Percentiles rank a stretch among this genome's conserved stretches.
phyloP scores from a whole-genome alignment of 2,797 vertebrate genomes.

The Amazona ochrocephala region DNA sequence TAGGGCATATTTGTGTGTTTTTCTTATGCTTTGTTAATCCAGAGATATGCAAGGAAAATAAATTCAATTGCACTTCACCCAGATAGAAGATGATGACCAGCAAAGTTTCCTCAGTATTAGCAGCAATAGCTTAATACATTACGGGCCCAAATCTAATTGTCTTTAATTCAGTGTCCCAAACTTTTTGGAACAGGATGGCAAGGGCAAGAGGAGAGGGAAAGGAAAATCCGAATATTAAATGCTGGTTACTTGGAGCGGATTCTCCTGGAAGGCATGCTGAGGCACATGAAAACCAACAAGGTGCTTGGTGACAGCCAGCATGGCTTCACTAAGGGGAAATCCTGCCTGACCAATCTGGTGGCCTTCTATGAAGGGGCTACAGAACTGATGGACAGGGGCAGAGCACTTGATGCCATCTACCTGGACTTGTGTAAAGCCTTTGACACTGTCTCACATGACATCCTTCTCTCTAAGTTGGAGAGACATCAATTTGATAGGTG shows the following conservation, averaged over 20 bases:
- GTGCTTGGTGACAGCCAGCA: no score
- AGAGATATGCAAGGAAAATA: neutral
- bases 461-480: no score
- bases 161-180: neutral
- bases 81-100: neutral
- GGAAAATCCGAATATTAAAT: neutral
- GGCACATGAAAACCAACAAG: no score
- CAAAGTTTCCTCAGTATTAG: neutral
- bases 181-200: neutral
- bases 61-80: neutral
- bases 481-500: no score
- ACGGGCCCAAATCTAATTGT: neutral
- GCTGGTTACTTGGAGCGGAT: neutral
- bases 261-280: no score
- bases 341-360: no score
- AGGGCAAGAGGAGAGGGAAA: neutral
- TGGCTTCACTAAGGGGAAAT: no score
- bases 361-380: no score
- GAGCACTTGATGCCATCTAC: no score
- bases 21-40: neutral
- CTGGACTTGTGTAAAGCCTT: no score
- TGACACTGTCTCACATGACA: no score
- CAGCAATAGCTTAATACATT: neutral
- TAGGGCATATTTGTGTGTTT: neutral
- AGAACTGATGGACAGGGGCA: no score